Base-by-base conservation (phyloP, 2,888 invertebrate species). In the Limnephilus lunatus region DNA sequence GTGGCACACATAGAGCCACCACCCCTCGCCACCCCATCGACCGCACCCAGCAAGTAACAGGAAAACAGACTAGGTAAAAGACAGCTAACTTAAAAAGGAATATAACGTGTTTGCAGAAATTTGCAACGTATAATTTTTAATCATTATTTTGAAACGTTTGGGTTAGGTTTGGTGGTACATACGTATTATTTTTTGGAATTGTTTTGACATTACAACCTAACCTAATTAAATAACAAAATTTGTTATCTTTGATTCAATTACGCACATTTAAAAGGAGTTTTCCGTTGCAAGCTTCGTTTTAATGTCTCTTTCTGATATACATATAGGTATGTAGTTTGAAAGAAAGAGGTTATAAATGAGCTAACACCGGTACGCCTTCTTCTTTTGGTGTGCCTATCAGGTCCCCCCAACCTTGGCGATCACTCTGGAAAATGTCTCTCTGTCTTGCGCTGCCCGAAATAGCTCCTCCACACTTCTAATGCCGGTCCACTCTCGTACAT, bases 1-100 rank as follows among this genome's bases (percentile, higher is more conserved):
- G 91, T 86, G 91, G 91, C 86, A 91, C 91, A 91, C 86, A 91
- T 86, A 89, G 53, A 80, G 30, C 83, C 86, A 32, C 86, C 53
- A 31, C 85, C 80, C 81, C 81, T 83, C 68, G 31, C 83, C 86
- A 15, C 35, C 82, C 44, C n/a, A 7, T 68, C 68, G 1, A 25
- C 68, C 68, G 9, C 25, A 68, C 68, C 68, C 25, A 32, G 15
- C 83, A 35, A 83, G 35, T 35, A 9, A 83, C 83, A 11, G 25
- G 25, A 32, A 83, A 83, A 83, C 35, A 11, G 83, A 25, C 83
- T 32, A 39, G 25, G 35, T 25, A 35, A 83, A 11, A 32, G 2
- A 35, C 7, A 12, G 35, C 83, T 1, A 32, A 11, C 19, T 25
- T 15, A 2, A 83, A 83, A 83, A 83, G 83, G 32, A 9, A 31